These are phyloP conservation scores for Hypotaenidia philippensis DNA, from an alignment of 2,797 vertebrate genomes.

Conservation along the genomic window DNA sequence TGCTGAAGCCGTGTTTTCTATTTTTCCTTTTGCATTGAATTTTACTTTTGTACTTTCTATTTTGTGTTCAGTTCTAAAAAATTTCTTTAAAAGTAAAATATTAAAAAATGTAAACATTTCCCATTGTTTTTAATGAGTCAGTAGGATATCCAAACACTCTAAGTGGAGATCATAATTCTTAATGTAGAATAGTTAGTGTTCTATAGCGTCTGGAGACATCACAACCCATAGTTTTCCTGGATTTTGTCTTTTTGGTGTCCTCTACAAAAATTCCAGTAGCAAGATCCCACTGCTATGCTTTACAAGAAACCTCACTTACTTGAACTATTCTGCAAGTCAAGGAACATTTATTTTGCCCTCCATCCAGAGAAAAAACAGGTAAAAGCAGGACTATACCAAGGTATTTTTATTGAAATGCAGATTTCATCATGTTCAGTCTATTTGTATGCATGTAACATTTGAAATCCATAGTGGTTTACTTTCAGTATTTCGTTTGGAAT, in stretches of 20 bases:
- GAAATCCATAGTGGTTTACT: neutral
- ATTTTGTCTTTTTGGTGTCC: neutral
- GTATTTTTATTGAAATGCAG: neutral
- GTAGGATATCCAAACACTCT: neutral
- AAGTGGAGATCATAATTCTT: neutral
- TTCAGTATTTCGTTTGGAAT: neutral
- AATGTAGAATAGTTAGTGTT: neutral
- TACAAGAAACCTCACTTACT: neutral
- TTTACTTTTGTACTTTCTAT: neutral
- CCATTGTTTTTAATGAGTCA: neutral
- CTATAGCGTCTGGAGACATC: neutral
- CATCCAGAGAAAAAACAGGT: neutral
- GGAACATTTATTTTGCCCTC: neutral
- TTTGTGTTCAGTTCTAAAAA: neutral
- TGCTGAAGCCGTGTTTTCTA: neutral
- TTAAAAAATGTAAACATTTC: neutral
- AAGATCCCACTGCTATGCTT: neutral
- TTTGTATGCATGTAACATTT: neutral
- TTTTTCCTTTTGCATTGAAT: neutral
- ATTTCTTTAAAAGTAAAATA: neutral
- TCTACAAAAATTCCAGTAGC: neutral
- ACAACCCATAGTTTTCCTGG: neutral
- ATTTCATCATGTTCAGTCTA: rapidly evolving
- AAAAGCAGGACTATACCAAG: neutral
- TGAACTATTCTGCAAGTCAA: neutral